Percentiles rank a stretch among this genome's conserved stretches.
These are phyloP conservation scores for Psittacula derbiana DNA, from an alignment of 2,797 vertebrate genomes.

Conservation along the genomic window DNA sequence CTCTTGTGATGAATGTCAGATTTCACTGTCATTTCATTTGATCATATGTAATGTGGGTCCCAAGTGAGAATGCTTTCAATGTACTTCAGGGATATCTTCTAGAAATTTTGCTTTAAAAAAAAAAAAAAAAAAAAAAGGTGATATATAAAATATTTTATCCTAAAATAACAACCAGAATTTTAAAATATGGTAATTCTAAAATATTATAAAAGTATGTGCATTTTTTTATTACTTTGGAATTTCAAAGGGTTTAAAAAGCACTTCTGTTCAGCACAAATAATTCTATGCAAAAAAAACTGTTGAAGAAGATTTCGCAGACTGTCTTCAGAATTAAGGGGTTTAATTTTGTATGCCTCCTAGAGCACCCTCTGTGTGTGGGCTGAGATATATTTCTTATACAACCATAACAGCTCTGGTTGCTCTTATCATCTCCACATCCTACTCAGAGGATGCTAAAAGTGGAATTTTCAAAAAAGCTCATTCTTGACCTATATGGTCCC, in stretches of 20 bases:
- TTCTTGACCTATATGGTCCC: neutral
- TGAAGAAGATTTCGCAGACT: neutral
- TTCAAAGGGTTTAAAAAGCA: neutral
- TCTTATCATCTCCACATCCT: neutral
- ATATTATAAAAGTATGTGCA: neutral
- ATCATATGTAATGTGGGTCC: neutral
- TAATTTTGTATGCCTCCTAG: neutral
- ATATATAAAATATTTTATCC: neutral
- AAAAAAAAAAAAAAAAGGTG: neutral
- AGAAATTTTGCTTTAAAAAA: neutral
- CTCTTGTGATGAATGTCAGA: neutral
- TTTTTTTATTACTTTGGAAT: neutral
- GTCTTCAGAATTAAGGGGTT: neutral
- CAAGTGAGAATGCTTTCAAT: neutral
- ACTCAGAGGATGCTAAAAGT: neutral
- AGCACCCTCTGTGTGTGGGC: neutral
- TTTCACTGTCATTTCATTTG: neutral
- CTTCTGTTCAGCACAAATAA: neutral
- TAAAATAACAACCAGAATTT: neutral
- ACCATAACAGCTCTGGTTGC: neutral
- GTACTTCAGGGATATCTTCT: neutral
- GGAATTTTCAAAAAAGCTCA: neutral
- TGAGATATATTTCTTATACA: neutral
- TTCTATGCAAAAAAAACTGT: neutral
- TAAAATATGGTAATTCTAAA: neutral